Evolutionary conservation across 2,888 invertebrate species (phyloP).

Genomic region (Tigriopus californicus): DNA sequence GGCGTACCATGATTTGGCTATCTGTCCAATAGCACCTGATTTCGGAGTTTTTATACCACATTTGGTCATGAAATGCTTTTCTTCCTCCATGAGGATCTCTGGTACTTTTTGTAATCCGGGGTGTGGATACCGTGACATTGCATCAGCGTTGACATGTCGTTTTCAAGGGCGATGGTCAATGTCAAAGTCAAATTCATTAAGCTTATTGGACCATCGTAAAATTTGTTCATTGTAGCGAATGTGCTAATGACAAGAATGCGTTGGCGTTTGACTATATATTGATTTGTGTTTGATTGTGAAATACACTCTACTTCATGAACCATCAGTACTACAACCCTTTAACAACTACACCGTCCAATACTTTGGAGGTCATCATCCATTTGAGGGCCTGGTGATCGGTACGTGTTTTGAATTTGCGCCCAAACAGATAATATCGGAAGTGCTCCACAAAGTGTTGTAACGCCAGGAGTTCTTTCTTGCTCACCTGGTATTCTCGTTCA

Average conservation of each 20-base stretch:
- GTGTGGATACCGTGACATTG: not conserved
- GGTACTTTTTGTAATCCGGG: not conserved
- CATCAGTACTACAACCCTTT: too few species aligned
- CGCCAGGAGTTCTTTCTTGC: not conserved
- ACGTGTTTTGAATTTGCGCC: not conserved
- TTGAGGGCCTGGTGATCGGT: slow-evolving; percentile 1
- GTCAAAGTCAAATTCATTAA: not conserved
- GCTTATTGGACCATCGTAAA: not conserved
- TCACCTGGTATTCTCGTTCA: not conserved
- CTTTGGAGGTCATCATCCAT: not conserved
- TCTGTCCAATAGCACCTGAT: too few species aligned
- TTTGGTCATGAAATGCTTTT: too few species aligned
- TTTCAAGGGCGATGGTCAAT: not conserved
- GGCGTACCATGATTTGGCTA: too few species aligned
- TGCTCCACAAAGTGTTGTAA: not conserved
- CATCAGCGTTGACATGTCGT: not conserved
- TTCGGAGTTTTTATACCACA: too few species aligned
- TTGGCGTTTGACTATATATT: too few species aligned
- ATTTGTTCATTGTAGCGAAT: too few species aligned
- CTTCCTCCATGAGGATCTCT: not conserved
- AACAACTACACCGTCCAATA: too few species aligned
- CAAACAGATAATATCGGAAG: not conserved
- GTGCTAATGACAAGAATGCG: too few species aligned
- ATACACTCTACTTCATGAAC: too few species aligned
- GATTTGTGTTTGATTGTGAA: too few species aligned